Evolutionary conservation across 2,113 vertebrate genomes (phyloP).

Genomic region (Micronisus gabar): DNA sequence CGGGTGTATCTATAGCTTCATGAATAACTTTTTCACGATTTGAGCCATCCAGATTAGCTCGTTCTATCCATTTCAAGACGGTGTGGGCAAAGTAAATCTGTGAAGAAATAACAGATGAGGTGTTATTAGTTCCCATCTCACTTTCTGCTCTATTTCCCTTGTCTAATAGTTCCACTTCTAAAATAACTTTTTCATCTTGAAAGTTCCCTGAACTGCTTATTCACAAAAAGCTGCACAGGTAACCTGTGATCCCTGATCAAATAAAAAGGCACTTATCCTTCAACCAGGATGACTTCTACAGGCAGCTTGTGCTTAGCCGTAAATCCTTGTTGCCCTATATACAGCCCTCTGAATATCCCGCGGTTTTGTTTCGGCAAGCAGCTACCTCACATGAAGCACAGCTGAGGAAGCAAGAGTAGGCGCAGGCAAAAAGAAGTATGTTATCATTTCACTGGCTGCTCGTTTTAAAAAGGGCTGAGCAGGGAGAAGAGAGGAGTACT

Average conservation of each 20-base stretch:
- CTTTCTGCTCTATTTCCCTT: neutral
- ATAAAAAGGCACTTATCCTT: slow-evolving; percentile 5
- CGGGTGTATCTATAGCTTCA: slow-evolving; percentile 71
- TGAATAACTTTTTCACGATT: slow-evolving; percentile 76
- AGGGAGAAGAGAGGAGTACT: neutral
- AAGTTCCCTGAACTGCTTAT: neutral
- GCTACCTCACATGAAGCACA: neutral
- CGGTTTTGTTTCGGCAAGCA: neutral
- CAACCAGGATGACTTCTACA: slow-evolving; percentile 6
- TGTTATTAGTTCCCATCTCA: neutral
- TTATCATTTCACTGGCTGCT: neutral
- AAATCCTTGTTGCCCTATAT: slow-evolving; percentile 54
- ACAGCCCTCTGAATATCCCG: neutral
- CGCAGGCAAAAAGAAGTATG: neutral
- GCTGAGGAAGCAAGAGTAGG: neutral
- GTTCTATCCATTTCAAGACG: slow-evolving; percentile 82
- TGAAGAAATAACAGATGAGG: slow-evolving; percentile 12
- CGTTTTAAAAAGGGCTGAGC: neutral
- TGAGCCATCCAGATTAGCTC: slow-evolving; percentile 80
- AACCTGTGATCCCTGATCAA: neutral
- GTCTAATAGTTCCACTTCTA: neutral
- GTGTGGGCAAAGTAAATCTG: slow-evolving; percentile 89
- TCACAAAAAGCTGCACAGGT: neutral
- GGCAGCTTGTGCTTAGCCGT: slow-evolving; percentile 42
- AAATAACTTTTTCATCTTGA: neutral